Conservation (phyloP, 2,113 vertebrate species). For the Pluvialis apricaria region DNA sequence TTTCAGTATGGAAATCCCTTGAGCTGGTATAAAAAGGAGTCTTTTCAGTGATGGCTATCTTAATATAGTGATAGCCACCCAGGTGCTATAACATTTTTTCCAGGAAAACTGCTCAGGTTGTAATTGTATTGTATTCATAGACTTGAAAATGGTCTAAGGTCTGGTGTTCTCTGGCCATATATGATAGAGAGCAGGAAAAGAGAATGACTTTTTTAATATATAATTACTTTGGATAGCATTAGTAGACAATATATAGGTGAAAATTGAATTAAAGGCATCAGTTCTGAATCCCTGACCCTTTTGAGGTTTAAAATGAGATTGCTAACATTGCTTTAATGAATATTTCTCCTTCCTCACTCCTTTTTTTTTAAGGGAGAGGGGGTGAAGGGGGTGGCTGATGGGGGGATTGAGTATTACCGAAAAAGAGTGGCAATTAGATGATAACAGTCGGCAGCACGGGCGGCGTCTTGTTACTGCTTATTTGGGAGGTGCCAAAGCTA, state of each 20-base stretch:
- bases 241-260: background rate
- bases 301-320: background rate
- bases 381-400: background rate
- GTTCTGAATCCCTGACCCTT: background rate
- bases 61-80: background rate
- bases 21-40: background rate
- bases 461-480: background rate
- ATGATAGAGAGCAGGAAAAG: background rate
- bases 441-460: background rate
- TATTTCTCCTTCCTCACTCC: background rate
- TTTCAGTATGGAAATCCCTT: background rate
- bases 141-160: background rate
- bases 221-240: background rate
- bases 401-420: background rate
- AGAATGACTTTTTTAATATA: background rate
- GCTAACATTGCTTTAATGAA: background rate
- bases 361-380: background rate
- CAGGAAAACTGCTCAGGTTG: background rate
- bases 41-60: background rate
- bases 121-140: background rate
- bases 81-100: background rate
- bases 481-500: slow-evolving; percentile 58
- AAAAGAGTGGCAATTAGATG: slow-evolving; percentile 41
- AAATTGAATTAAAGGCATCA: background rate
- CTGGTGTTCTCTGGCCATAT: background rate